Conservation (phyloP, 1,140 invertebrate genomes). For the Drosophila repletoides region DNA sequence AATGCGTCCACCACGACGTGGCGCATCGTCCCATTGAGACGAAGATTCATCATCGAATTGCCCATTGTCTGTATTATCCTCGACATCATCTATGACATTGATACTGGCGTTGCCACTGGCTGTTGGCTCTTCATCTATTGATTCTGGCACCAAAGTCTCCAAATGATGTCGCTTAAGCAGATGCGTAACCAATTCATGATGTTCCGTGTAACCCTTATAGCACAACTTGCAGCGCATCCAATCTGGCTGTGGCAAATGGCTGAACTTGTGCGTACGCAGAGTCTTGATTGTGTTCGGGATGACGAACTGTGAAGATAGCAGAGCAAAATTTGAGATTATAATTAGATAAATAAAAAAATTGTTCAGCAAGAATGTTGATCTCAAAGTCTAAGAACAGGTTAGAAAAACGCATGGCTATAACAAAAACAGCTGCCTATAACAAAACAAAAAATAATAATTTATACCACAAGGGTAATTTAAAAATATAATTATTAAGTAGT, state of each 20-base stretch:
- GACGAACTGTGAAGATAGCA: conserved; percentile 43
- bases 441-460: no score
- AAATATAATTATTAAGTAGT: no score
- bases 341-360: no score
- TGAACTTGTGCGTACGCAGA: conserved; percentile 68
- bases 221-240: conserved; percentile 76
- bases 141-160: conserved; percentile 39
- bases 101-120: background rate
- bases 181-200: conserved; percentile 53
- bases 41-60: conserved; percentile 43
- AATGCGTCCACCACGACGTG: conserved; percentile 57
- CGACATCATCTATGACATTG: conserved; percentile 31
- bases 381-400: no score
- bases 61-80: conserved; percentile 31
- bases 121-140: background rate
- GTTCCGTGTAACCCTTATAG: conserved; percentile 56
- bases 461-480: no score
- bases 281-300: conserved; percentile 58
- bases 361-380: no score
- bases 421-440: no score
- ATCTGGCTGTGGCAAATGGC: conserved; percentile 62
- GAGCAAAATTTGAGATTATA: no score
- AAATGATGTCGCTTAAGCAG: conserved; percentile 62
- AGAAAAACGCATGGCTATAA: no score
- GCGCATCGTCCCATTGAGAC: conserved; percentile 44